Base-by-base conservation (phyloP, 1,140 invertebrate genomes). In the Papilio aristodemus region DNA sequence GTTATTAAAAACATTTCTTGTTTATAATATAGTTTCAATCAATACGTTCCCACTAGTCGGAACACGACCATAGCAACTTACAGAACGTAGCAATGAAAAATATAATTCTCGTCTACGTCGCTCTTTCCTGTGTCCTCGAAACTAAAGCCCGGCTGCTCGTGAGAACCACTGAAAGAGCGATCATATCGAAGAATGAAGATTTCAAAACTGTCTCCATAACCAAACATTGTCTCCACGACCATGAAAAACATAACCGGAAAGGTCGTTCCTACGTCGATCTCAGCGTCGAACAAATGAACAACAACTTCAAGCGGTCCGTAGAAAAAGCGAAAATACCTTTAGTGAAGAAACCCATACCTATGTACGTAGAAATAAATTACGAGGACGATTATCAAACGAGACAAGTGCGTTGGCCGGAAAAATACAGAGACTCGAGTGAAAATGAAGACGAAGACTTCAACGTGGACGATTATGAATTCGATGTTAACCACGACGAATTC, bases 371-470 rank as follows among this genome's bases (percentile, higher is more conserved):
- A 13, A 67, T 77, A 4, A 80, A 83, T 0, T 80, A 84, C 38
- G 79, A 86, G 14, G 81, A 81, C 41, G 83, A 87, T 72, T 85
- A 85, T 71, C 81, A 81, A 77, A 68, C 54, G 27, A 72, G 59
- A 39, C 36, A 73, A 32, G 63, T 67, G 6, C 80, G 59, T 54
- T 70, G 67, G 60, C 75, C 71, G 10, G 43, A 64, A 43, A 80
- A 72, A 41, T 68, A 70, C 4, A 50, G 66, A 32, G 86, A 88
- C 46, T 85, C 82, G 0, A 75, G 74, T 1, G 88, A 89, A 69
- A 81, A 86, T 32, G 88, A 90, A 76, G 88, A 90, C 27, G 86
- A 89, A 72, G 88, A 90, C 67, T 89, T 88, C 50, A 88, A 83
- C 74, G 32, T 89, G 14, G 80, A 87, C 38, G 88, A 90, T 59